Evolutionary conservation across 2,888 invertebrate species (phyloP).

Genomic region (Catocala nupta): DNA sequence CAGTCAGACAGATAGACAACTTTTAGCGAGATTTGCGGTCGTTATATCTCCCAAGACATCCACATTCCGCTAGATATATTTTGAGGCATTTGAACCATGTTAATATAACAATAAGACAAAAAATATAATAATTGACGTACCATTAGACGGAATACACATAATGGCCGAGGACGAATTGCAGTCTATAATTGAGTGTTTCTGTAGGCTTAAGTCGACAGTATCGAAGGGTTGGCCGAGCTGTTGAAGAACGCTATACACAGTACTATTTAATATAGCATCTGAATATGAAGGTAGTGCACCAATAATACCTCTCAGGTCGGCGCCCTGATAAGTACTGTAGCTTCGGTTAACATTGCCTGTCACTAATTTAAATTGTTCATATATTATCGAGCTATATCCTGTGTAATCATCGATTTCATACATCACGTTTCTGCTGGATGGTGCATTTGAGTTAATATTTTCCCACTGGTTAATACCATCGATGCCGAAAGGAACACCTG

Average conservation of each 20-base stretch:
- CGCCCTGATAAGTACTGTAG: constrained; percentile 67
- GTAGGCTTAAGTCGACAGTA: constrained; percentile 47
- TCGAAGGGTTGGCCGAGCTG: constrained; percentile 57
- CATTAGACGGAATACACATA: constrained; percentile 63
- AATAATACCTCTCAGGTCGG: constrained; percentile 64
- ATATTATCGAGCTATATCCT: constrained; percentile 67
- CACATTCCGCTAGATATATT: too few relatives aligned
- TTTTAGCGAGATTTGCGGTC: too few relatives aligned
- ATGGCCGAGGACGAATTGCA: constrained; percentile 49
- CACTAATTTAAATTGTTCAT: constrained; percentile 71
- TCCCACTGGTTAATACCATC: constrained; percentile 78
- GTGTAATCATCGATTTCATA: constrained; percentile 74
- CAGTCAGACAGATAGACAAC: too few relatives aligned
- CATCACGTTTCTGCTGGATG: constrained; percentile 65
- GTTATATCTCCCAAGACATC: too few relatives aligned
- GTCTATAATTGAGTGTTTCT: constrained; percentile 60
- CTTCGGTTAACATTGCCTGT: constrained; percentile 58
- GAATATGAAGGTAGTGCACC: constrained; percentile 63
- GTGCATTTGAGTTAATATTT: constrained; percentile 61
- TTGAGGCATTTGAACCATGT: too few relatives aligned
- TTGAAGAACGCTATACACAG: constrained; percentile 59
- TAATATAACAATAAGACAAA: too few relatives aligned
- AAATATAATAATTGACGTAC: background rate
- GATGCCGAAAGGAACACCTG: constrained; percentile 59
- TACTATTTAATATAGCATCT: constrained; percentile 60